Base-by-base conservation (phyloP, 1,140 invertebrate species). In the Laodelphax striatellus region DNA sequence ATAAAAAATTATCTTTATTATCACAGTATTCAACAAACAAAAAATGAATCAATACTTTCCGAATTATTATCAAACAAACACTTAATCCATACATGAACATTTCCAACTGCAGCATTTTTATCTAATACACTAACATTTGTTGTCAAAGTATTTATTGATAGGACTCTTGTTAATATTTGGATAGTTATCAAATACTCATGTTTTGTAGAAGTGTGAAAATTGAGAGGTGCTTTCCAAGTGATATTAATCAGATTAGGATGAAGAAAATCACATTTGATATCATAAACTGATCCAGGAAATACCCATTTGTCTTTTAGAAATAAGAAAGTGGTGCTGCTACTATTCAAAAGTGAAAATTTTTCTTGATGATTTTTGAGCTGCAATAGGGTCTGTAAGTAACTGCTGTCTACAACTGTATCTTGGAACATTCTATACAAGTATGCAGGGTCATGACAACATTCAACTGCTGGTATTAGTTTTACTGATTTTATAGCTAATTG, bases 381-480 rank as follows among this genome's bases (percentile, higher is more conserved):
- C 14, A 13, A 44, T 62, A 44, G 38, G 22, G 50, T 4, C n/a
- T 55, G 19, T 0, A n/a, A 22, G 54, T 65, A 55, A 57, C 50
- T 61, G 17, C 62, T 28, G 63, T 77, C 70, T 0, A 79, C 73
- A 28, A 66, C 24, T 14, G 77, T 80, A 66, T 80, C 79, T 65
- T 80, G 79, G 65, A 78, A 80, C 59, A 79, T 78, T 59, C 75
- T 68, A 67, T 71, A 80, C 44, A 80, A 63, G 74, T 77, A 80
- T 9, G 70, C 71, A 6, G 78, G 76, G 64, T 80, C 70, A 57
- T 71, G 64, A 64, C 79, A 80, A 63, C 79, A 80, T 28, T 77
- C 58, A 63, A 78, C 75, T 9, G 65, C 62, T 11, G 69, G 69
- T 21, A 79, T 71, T 34, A 69, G 61, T n/a, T 65, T 69, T 42